phyloP scores from a whole-genome alignment of 2,888 invertebrate species.

The Rhyacophila evoluta region DNA sequence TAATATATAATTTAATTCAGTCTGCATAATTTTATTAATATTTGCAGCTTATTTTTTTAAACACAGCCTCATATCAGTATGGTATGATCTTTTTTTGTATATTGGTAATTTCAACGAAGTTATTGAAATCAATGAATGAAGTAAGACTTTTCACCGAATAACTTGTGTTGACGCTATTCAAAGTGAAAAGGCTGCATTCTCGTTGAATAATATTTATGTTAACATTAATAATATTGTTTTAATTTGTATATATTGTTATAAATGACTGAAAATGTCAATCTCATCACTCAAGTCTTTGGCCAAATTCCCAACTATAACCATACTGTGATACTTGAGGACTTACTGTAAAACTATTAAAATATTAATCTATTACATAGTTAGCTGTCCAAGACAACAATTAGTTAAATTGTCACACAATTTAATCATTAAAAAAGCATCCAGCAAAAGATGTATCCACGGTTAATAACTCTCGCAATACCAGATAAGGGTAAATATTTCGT shows the following conservation, averaged over 20 bases:
- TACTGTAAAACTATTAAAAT: conserved; percentile 6
- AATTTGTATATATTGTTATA: background rate
- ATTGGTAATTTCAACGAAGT: background rate
- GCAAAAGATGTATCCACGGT: background rate
- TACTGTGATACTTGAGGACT: conserved; percentile 19
- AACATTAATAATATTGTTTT: background rate
- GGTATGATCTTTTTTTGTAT: background rate
- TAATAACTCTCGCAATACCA: background rate
- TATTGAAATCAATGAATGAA: background rate
- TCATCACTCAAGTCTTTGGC: conserved; percentile 15
- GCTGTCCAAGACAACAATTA: conserved; percentile 6
- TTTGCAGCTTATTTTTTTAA: too few relatives aligned
- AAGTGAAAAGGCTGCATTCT: background rate
- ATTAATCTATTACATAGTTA: background rate
- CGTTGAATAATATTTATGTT: background rate
- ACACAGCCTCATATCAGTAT: background rate
- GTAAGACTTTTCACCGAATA: too few relatives aligned
- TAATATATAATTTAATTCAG: too few relatives aligned
- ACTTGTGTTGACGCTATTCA: background rate
- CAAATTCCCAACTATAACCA: conserved; percentile 4
- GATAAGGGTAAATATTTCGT: background rate
- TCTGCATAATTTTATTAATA: too few relatives aligned
- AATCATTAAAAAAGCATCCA: background rate
- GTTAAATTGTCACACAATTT: background rate
- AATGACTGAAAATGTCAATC: background rate